A percentile compares a stretch with the other conserved stretches of the same genome.
Conservation (phyloP, 2,113 vertebrate genomes). For the Microcebus tavaratra region DNA sequence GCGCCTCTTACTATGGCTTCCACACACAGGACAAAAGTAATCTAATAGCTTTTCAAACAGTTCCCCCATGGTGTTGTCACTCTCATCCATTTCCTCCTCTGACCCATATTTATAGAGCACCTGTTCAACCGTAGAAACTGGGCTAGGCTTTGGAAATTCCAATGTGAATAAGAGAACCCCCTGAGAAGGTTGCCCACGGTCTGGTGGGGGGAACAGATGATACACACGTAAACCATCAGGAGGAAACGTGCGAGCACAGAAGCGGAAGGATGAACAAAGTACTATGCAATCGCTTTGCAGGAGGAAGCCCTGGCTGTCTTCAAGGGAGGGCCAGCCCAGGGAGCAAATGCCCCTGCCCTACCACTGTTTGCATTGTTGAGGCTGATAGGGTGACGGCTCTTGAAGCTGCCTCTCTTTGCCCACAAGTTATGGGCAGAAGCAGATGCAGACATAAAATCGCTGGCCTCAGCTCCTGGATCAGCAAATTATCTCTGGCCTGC, state of each 20-base stretch:
- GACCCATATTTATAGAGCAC: not conserved
- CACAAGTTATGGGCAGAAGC: slow-evolving; percentile 86
- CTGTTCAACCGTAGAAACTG: not conserved
- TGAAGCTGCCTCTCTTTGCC: slow-evolving; percentile 61
- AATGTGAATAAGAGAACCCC: not conserved
- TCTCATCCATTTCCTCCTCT: not conserved
- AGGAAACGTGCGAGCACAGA: fast-evolving
- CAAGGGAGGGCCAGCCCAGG: not conserved
- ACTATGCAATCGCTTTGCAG: too few species aligned
- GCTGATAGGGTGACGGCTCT: not conserved
- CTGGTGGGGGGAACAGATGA: too few species aligned
- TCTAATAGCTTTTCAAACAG: not conserved
- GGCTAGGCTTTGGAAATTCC: not conserved
- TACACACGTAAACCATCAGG: not conserved
- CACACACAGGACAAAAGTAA: not conserved
- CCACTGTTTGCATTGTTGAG: not conserved
- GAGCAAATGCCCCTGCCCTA: not conserved
- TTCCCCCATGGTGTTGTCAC: not conserved
- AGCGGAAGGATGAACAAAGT: too few species aligned
- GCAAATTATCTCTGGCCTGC: slow-evolving; percentile 79
- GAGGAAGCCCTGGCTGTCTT: fast-evolving
- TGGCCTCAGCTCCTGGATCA: slow-evolving; percentile 86
- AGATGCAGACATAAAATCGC: slow-evolving; percentile 86
- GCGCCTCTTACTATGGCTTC: not conserved
- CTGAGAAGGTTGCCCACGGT: not conserved